These are phyloP conservation scores for Sitobion miscanthi DNA, from an alignment of 1,140 invertebrate genomes.

Conservation along the genomic window DNA sequence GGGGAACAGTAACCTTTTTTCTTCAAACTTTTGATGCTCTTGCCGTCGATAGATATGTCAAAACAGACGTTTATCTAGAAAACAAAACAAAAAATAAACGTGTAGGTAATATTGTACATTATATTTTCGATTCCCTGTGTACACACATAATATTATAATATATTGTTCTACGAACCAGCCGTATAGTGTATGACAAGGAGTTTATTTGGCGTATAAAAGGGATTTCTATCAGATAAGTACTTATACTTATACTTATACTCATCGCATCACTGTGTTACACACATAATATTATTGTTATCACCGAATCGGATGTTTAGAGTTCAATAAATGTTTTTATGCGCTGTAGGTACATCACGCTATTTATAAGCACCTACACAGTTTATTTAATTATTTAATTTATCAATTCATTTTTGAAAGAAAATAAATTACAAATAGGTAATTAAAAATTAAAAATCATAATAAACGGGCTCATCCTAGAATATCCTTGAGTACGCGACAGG, in stretches of 20 bases:
- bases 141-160: background rate
- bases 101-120: background rate
- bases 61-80: slow-evolving; percentile 40
- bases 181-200: background rate
- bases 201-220: background rate
- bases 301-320: background rate
- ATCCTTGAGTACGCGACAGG: background rate
- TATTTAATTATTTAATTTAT: too few species aligned
- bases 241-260: too few species aligned
- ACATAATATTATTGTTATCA: background rate
- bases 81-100: background rate
- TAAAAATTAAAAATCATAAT: too few species aligned
- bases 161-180: background rate
- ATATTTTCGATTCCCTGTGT: background rate
- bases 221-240: background rate
- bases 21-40: slow-evolving; percentile 18
- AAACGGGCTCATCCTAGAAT: background rate
- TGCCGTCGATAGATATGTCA: slow-evolving; percentile 50
- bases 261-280: background rate
- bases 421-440: too few species aligned
- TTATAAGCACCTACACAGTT: too few species aligned
- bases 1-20: slow-evolving; percentile 31
- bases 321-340: background rate
- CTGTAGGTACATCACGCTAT: too few species aligned
- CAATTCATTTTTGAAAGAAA: too few species aligned